Conservation (phyloP, 2,113 vertebrate genomes). For the Lepisosteus oculatus region DNA sequence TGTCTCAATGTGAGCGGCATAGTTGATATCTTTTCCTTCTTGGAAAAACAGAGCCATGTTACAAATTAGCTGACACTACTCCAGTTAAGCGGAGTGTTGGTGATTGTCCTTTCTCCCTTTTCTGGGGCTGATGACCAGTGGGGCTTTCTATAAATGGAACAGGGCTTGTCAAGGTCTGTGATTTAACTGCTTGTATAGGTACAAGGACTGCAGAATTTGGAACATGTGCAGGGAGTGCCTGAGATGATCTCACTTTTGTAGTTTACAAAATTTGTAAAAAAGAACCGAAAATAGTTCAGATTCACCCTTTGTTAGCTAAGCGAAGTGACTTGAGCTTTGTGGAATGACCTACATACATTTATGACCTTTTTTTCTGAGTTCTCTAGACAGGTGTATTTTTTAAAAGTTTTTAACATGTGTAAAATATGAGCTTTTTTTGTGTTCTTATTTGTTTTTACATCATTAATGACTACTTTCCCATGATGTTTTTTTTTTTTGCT, state of each 20-base stretch:
- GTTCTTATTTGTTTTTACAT: too few species aligned
- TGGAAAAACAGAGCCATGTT: neutral
- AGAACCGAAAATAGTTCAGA: slow-evolving; percentile 53
- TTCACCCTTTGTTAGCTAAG: neutral
- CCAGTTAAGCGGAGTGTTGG: slow-evolving; percentile 15
- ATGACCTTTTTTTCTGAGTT: too few species aligned
- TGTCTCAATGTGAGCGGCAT: neutral
- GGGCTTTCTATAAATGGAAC: slow-evolving; percentile 66
- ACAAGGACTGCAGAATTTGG: slow-evolving; percentile 15
- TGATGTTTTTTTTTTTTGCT: too few species aligned
- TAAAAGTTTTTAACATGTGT: too few species aligned
- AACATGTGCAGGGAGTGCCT: slow-evolving; percentile 13
- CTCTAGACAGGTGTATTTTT: too few species aligned
- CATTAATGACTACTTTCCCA: too few species aligned
- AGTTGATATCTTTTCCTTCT: neutral
- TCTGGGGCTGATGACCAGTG: slow-evolving; percentile 60
- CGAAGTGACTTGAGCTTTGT: too few species aligned
- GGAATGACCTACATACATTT: too few species aligned
- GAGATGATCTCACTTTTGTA: slow-evolving; percentile 34
- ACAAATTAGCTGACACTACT: neutral
- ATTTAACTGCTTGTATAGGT: slow-evolving; percentile 47
- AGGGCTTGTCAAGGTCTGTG: slow-evolving; percentile 58
- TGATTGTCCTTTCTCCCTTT: slow-evolving; percentile 57
- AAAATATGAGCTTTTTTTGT: too few species aligned
- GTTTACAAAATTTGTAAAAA: slow-evolving; percentile 62